Conservation (phyloP, 2,888 invertebrate genomes). For the Liposcelis brunnea region DNA sequence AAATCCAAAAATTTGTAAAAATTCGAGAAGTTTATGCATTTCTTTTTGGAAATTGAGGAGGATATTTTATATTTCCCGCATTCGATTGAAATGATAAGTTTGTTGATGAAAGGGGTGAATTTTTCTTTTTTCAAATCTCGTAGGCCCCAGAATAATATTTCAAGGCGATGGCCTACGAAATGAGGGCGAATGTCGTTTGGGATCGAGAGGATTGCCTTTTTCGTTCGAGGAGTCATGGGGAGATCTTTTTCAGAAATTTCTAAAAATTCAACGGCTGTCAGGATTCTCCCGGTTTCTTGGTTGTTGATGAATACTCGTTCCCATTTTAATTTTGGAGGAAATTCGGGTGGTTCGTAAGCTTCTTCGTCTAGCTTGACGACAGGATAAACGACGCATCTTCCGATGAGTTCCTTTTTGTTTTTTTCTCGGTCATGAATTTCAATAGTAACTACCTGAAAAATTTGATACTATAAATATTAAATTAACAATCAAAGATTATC, state of each 20-base stretch:
- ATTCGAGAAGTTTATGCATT: too few species aligned
- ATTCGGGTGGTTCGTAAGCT: slow-evolving; percentile 23
- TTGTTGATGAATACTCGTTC: slow-evolving; percentile 24
- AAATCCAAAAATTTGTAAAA: too few species aligned
- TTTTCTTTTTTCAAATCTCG: not conserved
- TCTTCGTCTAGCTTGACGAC: slow-evolving; percentile 26
- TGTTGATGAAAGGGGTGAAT: not conserved
- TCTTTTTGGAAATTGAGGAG: too few species aligned
- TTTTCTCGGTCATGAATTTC: not conserved
- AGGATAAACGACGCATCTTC: slow-evolving; percentile 27
- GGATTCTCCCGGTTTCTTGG: slow-evolving; percentile 26
- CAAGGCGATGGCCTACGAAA: not conserved
- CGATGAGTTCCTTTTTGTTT: slow-evolving; percentile 26
- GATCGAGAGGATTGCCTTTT: not conserved
- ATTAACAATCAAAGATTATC: too few species aligned
- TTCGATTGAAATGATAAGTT: too few species aligned
- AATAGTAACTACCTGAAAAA: not conserved
- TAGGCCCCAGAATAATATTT: slow-evolving; percentile 3
- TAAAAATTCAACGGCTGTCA: slow-evolving; percentile 31
- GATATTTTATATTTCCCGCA: too few species aligned
- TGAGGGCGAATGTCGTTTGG: slow-evolving; percentile 4
- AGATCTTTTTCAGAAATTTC: slow-evolving; percentile 18
- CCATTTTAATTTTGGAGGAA: slow-evolving; percentile 29
- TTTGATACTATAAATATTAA: too few species aligned
- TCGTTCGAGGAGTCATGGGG: too few species aligned